A percentile compares a stretch with the other conserved stretches of the same genome.
phyloP scores from a whole-genome alignment of 1,140 invertebrate species.

The Drosophila fuyamai region DNA sequence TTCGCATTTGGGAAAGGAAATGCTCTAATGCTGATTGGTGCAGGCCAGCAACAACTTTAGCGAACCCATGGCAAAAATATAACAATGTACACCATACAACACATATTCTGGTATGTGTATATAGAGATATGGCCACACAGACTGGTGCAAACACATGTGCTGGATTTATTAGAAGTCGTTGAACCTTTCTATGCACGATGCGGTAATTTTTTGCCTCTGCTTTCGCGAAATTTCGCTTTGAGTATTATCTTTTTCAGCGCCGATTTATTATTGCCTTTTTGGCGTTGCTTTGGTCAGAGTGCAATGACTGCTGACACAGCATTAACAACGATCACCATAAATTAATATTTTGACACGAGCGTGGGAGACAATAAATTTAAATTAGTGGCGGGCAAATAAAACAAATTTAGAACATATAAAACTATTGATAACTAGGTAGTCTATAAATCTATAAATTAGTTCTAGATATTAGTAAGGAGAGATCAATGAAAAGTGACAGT shows the following conservation, averaged over 20 bases:
- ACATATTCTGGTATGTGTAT: constrained; percentile 5
- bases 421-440: neutral
- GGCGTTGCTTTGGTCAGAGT: constrained; percentile 48
- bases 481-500: constrained; percentile 61
- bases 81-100: constrained; percentile 4
- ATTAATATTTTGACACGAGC: constrained; percentile 46
- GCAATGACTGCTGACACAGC: constrained; percentile 69
- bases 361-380: constrained; percentile 49
- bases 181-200: constrained; percentile 80
- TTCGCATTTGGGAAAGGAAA: constrained; percentile 48
- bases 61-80: constrained; percentile 39
- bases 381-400: constrained; percentile 10
- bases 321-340: constrained; percentile 52
- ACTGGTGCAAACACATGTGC: constrained; percentile 16
- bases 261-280: constrained; percentile 38
- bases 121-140: constrained; percentile 34
- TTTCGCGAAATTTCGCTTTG: constrained; percentile 65
- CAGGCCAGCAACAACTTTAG: constrained; percentile 60
- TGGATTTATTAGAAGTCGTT: constrained; percentile 70
- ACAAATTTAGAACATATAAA: constrained; percentile 15
- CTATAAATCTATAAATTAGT: constrained; percentile 7
- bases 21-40: constrained; percentile 69
- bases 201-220: constrained; percentile 65
- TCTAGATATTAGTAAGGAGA: neutral
- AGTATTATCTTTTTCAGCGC: constrained; percentile 65